Evolutionary conservation across 2,888 invertebrate species (phyloP), one percentile per base, ranked within the genome.

Genomic region (Chironomus riparius): DNA sequence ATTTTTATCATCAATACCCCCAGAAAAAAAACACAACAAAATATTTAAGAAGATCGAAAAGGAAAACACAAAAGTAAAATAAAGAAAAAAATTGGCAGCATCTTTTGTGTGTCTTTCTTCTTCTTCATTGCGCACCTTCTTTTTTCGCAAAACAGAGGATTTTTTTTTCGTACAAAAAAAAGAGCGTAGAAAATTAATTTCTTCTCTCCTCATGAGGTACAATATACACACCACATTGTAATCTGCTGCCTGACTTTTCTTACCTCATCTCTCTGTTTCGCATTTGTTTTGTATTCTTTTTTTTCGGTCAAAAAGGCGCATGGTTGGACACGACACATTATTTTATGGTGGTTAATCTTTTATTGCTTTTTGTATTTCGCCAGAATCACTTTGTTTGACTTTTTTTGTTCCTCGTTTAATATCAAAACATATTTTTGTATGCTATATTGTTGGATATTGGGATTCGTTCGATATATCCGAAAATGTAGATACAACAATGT

Each of bases 141-240:
- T 22, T n/a, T 18, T 22, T 48, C 48, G 70, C 70, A 24, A 56
- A 56, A 56, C n/a, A 56, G 18, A 56, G 38, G 12, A 70, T 70
- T 24, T 47, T 70, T n/a, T n/a, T 38, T 38, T 38, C 38, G 10
- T 38, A 38, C 47, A 48, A 47, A 47, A 71, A 24, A 56, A 71
- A 71, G 28, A 56, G 24, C 71, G 71, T 71, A 56, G 61, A 71
- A 56, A 71, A 71, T 71, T 56, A 71, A 71, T 71, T 71, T 71
- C 71, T 71, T 71, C 71, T 71, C 71, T 71, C 71, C 56, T 28
- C 65, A 65, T 65, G 65, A 65, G 65, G 56, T 18, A 56, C 56
- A 56, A 56, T 15, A 18, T 56, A 13, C 24, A 21, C 65, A 65
- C 24, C 22, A 22, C 15, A n/a, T 15, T 56, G 15, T 56, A n/a